phyloP scores from a whole-genome alignment of 1,140 invertebrate genomes.

The Drosophila sturtevanti region DNA sequence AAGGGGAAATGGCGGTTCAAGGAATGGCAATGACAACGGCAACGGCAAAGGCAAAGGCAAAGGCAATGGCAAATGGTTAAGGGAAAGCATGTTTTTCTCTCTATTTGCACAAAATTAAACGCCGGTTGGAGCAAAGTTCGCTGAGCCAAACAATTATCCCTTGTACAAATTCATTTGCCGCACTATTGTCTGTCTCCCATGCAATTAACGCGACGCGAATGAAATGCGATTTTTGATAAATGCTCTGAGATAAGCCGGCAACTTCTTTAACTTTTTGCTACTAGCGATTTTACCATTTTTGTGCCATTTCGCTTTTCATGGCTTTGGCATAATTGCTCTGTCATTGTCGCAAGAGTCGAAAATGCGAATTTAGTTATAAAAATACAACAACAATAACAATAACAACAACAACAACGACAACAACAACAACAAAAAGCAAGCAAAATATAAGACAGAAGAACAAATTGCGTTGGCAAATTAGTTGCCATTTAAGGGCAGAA shows the following conservation, averaged over 20 bases:
- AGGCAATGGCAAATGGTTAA: neutral
- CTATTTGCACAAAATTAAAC: conserved; percentile 79
- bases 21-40: neutral
- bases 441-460: conserved; percentile 13
- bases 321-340: conserved; percentile 71
- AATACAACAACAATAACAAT: conserved; percentile 10
- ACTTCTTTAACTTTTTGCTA: conserved; percentile 10
- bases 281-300: conserved; percentile 61
- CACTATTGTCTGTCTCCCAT: conserved; percentile 63
- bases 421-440: too few species aligned
- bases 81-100: conserved; percentile 58
- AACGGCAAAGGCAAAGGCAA: neutral
- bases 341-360: conserved; percentile 59
- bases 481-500: conserved; percentile 72
- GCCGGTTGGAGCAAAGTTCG: conserved; percentile 53
- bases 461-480: conserved; percentile 76
- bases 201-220: conserved; percentile 68
- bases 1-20: too few species aligned
- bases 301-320: conserved; percentile 64
- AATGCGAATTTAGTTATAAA: conserved; percentile 78
- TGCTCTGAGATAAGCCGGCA: conserved; percentile 58
- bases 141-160: conserved; percentile 70
- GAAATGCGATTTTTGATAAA: conserved; percentile 76
- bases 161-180: conserved; percentile 78
- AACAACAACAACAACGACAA: neutral